Evolutionary conservation across 2,113 vertebrate species (phyloP), one percentile per base, ranked within the genome.

Genomic region (Chionis minor): DNA sequence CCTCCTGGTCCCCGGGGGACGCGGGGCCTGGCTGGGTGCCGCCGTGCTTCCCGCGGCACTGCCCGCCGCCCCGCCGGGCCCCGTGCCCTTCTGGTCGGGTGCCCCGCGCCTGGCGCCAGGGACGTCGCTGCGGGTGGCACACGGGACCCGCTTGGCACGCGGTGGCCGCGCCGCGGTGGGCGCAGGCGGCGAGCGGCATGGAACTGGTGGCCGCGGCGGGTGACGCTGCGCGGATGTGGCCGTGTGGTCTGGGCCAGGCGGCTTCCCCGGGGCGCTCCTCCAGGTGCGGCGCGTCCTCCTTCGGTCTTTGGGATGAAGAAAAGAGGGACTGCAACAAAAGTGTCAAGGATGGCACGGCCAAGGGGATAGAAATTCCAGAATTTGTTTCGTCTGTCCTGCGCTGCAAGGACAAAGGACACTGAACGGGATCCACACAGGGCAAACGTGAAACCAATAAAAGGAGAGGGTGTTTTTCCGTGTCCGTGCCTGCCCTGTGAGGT

Each of bases 101-200:
- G 38, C 38, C 38, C 38, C 38, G 38, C 38, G 45, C 22, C 38
- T 44, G 19, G 0, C 0, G 4, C 11, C 49, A 4, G 35, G 7
- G 30, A 17, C 15, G 38, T 26, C 11, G 1, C 33, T 8, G 63
- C 58, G 14, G 86, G 82, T 22, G 73, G n/a, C 49, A 38, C 9
- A 7, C 0, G 3, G 55, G 44, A 22, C 19, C 3, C 12, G 59
- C 22, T 16, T 16, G 67, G 73, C 26, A 18, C n/a, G 30, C 8
- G 3, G 10, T 20, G 47, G 49, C 19, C 42, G 20, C 0, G 1
- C 62, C 9, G 0, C 3, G 7, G 67, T 1, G 27, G 35, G 26
- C 1, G 10, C 62, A 2, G 61, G 42, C 12, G 23, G 47, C 7
- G 45, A 18, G 18, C 35, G 5, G 44, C 8, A 2, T 4, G 5